Conservation (phyloP, 2,797 vertebrate genomes). For the Crenichthys baileyi region DNA sequence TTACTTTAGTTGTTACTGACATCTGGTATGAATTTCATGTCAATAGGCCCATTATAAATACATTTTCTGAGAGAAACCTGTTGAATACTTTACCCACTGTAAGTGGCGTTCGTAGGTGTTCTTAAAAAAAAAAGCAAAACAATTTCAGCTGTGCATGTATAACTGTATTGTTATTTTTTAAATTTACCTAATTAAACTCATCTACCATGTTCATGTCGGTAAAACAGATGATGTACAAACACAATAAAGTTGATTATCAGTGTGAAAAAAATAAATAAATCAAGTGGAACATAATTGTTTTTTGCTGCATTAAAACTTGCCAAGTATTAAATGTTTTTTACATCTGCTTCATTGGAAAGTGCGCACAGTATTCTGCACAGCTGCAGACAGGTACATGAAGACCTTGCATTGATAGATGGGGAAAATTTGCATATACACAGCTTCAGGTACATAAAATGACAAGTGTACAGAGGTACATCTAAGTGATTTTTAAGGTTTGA, state of each 20-base stretch:
- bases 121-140: not conserved
- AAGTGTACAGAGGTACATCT: not conserved
- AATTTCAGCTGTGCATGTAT: not conserved
- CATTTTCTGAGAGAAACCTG: not conserved
- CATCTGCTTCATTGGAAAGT: not conserved
- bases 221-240: not conserved
- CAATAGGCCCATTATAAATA: not conserved
- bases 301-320: not conserved
- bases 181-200: not conserved
- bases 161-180: not conserved
- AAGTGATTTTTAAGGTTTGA: slow-evolving; percentile 3
- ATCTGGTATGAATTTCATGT: not conserved
- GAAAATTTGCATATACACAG: not conserved
- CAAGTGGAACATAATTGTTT: not conserved
- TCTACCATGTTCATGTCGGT: not conserved
- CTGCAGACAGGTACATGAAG: not conserved
- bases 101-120: not conserved
- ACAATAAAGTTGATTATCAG: not conserved
- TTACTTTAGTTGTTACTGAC: not conserved
- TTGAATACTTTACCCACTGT: not conserved
- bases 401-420: not conserved
- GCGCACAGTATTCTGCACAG: not conserved
- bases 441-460: not conserved
- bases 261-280: not conserved
- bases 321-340: not conserved